A percentile compares a stretch with the other conserved stretches of the same genome.
Evolutionary conservation across 2,113 vertebrate genomes (phyloP).

Genomic region (Anas platyrhynchos): DNA sequence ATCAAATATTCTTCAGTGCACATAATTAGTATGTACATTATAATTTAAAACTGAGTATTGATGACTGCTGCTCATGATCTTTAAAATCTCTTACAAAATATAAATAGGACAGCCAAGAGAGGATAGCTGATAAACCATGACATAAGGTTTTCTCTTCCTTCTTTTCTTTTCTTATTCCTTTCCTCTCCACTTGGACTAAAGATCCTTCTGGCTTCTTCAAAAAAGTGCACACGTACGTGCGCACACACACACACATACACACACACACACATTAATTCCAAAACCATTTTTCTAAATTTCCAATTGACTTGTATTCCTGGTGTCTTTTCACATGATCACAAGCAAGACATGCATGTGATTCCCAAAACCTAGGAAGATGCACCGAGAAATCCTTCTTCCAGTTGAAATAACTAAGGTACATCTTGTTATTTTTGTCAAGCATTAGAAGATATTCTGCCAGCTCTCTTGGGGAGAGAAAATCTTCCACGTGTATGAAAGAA

Average conservation of each 20-base stretch:
- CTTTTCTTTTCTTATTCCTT: background rate
- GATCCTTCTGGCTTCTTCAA: slow-evolving; percentile 53
- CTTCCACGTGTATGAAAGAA: slow-evolving; percentile 95
- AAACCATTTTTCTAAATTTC: slow-evolving; percentile 97
- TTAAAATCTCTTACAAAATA: slow-evolving; percentile 74
- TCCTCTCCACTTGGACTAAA: slow-evolving; percentile 42
- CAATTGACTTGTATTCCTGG: slow-evolving; percentile 92
- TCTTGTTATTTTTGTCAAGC: slow-evolving; percentile 92
- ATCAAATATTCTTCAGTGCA: slow-evolving; percentile 73
- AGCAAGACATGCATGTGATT: slow-evolving; percentile 94
- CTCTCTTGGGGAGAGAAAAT: slow-evolving; percentile 92
- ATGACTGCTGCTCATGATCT: slow-evolving; percentile 47
- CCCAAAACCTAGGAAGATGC: slow-evolving; percentile 92
- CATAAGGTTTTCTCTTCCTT: background rate
- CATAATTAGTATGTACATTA: slow-evolving; percentile 70
- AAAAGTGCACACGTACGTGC: slow-evolving; percentile 43
- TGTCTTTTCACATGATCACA: slow-evolving; percentile 94
- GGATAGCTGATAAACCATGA: slow-evolving; percentile 47
- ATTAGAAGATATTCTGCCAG: slow-evolving; percentile 93
- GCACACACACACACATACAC: background rate
- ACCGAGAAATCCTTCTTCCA: slow-evolving; percentile 96
- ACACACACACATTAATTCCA: slow-evolving; percentile 81
- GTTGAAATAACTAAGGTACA: slow-evolving; percentile 94
- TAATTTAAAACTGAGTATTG: slow-evolving; percentile 69
- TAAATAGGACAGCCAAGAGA: slow-evolving; percentile 63